Conservation (phyloP, 2,113 vertebrate genomes). For the Hippocampus barbouri region DNA sequence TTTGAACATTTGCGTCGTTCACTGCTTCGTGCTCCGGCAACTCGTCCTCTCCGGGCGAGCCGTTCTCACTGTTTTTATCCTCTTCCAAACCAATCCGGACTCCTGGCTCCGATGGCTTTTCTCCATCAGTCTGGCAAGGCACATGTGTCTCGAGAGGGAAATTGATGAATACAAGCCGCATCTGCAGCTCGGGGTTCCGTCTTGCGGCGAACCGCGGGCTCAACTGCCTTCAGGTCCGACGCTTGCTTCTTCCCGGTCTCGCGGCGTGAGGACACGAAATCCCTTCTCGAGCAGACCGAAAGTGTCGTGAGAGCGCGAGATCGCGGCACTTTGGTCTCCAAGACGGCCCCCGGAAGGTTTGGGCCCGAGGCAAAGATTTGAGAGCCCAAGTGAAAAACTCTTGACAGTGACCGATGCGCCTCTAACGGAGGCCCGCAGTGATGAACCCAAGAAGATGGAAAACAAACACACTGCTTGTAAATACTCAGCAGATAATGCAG, state of each 20-base stretch:
- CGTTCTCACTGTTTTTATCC: neutral
- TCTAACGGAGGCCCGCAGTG: neutral
- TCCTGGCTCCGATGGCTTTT: too few species aligned
- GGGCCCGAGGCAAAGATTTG: conserved; percentile 19
- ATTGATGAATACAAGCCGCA: too few species aligned
- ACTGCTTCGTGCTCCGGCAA: neutral
- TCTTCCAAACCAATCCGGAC: neutral
- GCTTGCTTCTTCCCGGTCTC: conserved; percentile 52
- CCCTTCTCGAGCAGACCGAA: conserved; percentile 55
- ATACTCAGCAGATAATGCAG: conserved; percentile 21
- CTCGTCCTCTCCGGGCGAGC: neutral
- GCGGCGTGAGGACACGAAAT: conserved; percentile 66
- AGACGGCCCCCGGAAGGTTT: conserved; percentile 60
- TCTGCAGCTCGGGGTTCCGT: too few species aligned
- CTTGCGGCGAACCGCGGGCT: conserved; percentile 8
- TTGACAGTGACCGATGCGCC: conserved; percentile 7
- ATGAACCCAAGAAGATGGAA: conserved; percentile 26
- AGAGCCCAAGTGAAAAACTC: conserved; percentile 5
- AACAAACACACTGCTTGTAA: conserved; percentile 40
- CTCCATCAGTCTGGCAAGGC: too few species aligned
- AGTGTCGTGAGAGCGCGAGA: conserved; percentile 59
- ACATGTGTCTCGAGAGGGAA: too few species aligned
- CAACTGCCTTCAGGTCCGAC: conserved; percentile 52
- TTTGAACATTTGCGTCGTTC: neutral
- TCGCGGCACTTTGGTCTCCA: conserved; percentile 65